These are phyloP conservation scores for Gryon sp. DNA, from an alignment of 1,140 invertebrate genomes.

Conservation along the genomic window DNA sequence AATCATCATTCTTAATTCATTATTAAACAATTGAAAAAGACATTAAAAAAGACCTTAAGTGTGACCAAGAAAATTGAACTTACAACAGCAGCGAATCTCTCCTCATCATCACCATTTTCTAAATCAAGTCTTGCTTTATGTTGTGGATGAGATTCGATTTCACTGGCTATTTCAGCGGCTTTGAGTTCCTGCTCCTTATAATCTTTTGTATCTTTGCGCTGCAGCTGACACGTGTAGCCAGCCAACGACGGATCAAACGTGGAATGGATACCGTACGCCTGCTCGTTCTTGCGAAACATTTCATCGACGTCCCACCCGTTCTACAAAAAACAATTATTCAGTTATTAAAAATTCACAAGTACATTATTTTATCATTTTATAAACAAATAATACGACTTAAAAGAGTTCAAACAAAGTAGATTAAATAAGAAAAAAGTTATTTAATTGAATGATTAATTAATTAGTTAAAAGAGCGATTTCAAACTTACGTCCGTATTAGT, in stretches of 20 bases:
- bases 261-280: conserved; percentile 92
- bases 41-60: no score
- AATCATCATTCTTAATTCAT: no score
- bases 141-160: conserved; percentile 91
- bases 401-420: no score
- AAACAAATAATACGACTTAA: neutral
- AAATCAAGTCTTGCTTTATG: conserved; percentile 90
- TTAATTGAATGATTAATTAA: no score
- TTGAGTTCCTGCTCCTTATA: conserved; percentile 85
- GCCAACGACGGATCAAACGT: conserved; percentile 91
- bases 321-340: conserved; percentile 66
- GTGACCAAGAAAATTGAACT: conserved; percentile 71
- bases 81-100: conserved; percentile 88
- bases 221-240: conserved; percentile 92
- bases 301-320: conserved; percentile 97
- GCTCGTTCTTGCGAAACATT: conserved; percentile 96
- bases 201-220: conserved; percentile 91
- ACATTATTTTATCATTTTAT: neutral
- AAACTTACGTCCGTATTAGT: conserved; percentile 78
- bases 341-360: neutral
- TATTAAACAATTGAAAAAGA: no score
- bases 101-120: conserved; percentile 95
- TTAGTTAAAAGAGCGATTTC: no score
- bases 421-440: conserved; percentile 6
- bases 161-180: conserved; percentile 91